These are phyloP conservation scores for Hemicordylus capensis DNA, from an alignment of 2,113 vertebrate species.

Conservation along the genomic window DNA sequence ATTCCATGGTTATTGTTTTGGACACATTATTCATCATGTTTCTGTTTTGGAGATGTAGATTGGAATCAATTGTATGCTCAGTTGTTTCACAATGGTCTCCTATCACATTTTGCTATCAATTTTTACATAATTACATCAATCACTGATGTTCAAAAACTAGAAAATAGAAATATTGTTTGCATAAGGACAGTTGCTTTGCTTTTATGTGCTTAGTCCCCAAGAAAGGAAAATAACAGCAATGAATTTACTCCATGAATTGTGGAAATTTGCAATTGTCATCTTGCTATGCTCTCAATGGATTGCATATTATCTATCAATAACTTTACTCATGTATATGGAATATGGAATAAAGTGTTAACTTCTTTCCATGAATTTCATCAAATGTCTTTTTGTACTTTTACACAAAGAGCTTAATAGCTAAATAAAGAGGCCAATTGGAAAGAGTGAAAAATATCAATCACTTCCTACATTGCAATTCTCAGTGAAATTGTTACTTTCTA, in stretches of 20 bases:
- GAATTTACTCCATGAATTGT: slow-evolving; percentile 37
- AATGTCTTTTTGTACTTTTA: slow-evolving; percentile 39
- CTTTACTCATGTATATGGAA: slow-evolving; percentile 50
- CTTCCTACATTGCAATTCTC: slow-evolving; percentile 9
- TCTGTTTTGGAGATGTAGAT: slow-evolving; percentile 42
- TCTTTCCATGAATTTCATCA: slow-evolving; percentile 46
- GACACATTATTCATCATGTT: slow-evolving; percentile 37
- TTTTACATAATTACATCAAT: slow-evolving; percentile 39
- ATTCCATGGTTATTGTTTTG: not conserved
- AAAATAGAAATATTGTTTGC: slow-evolving; percentile 35
- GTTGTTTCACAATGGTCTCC: slow-evolving; percentile 24
- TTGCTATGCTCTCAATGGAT: slow-evolving; percentile 41
- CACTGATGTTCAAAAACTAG: slow-evolving; percentile 25
- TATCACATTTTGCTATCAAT: slow-evolving; percentile 25
- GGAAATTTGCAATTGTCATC: slow-evolving; percentile 41
- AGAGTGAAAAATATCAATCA: slow-evolving; percentile 3
- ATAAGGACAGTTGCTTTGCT: not conserved
- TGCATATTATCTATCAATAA: slow-evolving; percentile 49
- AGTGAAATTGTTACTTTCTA: slow-evolving; percentile 51
- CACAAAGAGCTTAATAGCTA: slow-evolving; percentile 33
- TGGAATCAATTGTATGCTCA: slow-evolving; percentile 15
- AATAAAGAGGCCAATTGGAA: slow-evolving; percentile 41
- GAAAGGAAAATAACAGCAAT: slow-evolving; percentile 21
- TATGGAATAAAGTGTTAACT: slow-evolving; percentile 57
- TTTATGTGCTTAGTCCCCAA: not conserved